Evolutionary conservation across 2,888 invertebrate genomes (phyloP), one percentile per base, ranked within the genome.

Genomic region (Shargacucullia verbasci): DNA sequence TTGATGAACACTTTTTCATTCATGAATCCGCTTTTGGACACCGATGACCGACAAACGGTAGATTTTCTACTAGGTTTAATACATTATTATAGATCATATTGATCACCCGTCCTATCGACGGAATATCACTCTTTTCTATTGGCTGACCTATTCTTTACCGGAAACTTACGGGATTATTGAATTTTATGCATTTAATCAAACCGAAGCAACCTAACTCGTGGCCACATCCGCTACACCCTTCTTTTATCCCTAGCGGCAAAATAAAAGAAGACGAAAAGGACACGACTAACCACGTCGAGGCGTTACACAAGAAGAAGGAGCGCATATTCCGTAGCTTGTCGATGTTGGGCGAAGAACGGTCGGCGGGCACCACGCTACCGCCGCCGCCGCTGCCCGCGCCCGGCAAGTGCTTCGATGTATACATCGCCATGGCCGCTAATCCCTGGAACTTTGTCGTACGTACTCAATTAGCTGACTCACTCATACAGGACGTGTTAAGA

Each of bases 341-440:
- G n/a, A 52, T 63, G 38, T 20, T 35, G 61, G 52, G 61, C 34
- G 67, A 67, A 6, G 61, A 59, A 43, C 70, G 62, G 41, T 0
- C 59, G 2, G 45, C 65, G 43, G 39, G 72, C 87, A 41, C 63
- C 34, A 70, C 77, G 52, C 81, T 93, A 75, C 92, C 93, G 40
- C 80, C 89, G 73, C 89, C 90, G 34, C 56, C 81, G 64, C 83
- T 94, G 68, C 94, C 94, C 40, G 77, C 85, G 64, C 86, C 85
- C 38, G 95, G 95, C 2, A 87, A 94, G 33, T 96, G 94, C 79
- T 96, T 97, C 79, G 96, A 97, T 80, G 96, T 97, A 11, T 95
- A 95, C 78, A 94, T 97, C 53, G 95, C 96, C 0, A 95, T 96
- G 92, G 97, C 97, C 0, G 96, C 97, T 2, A 96, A 96, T 94